A percentile compares a stretch with the other conserved stretches of the same genome.
These are phyloP conservation scores for Oreortyx pictus DNA, from an alignment of 2,797 vertebrate species.

Conservation along the genomic window DNA sequence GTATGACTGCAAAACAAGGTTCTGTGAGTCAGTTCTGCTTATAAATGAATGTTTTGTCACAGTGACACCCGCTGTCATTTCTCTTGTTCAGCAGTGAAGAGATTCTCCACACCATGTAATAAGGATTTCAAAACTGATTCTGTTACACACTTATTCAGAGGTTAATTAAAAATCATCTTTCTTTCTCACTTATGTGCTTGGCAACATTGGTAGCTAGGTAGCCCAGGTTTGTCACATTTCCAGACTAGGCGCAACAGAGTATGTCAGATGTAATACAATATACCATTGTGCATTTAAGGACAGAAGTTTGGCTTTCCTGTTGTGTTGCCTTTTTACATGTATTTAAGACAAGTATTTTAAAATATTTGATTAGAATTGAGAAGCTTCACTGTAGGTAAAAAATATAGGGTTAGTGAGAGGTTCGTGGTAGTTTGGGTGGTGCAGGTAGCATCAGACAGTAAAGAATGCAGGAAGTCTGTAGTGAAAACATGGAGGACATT, in stretches of 20 bases:
- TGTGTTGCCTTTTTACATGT: not conserved
- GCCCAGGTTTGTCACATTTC: not conserved
- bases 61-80: not conserved
- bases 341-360: not conserved
- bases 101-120: not conserved
- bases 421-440: not conserved
- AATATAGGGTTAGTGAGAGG: too few species aligned
- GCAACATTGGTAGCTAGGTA: not conserved
- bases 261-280: not conserved
- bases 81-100: not conserved
- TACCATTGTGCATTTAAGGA: not conserved
- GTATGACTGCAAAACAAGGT: not conserved
- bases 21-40: not conserved
- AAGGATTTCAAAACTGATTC: not conserved
- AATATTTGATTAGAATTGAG: not conserved
- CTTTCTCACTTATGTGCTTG: not conserved
- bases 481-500: too few species aligned
- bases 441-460: not conserved
- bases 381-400: not conserved
- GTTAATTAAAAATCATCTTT: not conserved
- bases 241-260: not conserved
- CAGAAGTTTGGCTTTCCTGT: not conserved
- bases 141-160: not conserved
- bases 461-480: not conserved
- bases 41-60: not conserved